A percentile compares a stretch with the other conserved stretches of the same genome.
These are phyloP conservation scores for Erpetoichthys calabaricus DNA, from an alignment of 2,797 vertebrate genomes.

Conservation along the genomic window DNA sequence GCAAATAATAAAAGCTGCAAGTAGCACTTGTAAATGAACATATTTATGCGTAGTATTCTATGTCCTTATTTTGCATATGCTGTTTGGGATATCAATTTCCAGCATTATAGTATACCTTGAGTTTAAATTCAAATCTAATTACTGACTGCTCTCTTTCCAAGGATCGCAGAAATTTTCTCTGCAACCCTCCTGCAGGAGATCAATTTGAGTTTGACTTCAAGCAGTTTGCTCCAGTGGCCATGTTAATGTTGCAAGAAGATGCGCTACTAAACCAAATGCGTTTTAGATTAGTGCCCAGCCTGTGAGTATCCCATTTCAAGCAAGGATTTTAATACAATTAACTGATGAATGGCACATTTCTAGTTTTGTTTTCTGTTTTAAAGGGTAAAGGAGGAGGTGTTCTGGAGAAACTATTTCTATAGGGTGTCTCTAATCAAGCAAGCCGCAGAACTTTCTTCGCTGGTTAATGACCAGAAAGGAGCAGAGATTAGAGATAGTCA, in stretches of 20 bases:
- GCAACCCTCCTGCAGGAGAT: constrained; percentile 10
- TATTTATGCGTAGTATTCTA: too few species aligned
- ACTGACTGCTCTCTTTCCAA: neutral
- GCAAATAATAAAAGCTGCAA: too few species aligned
- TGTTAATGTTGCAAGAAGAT: constrained; percentile 12
- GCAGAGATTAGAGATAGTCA: neutral
- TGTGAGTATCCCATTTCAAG: constrained; percentile 7
- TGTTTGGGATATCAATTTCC: too few species aligned
- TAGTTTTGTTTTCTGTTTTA: neutral
- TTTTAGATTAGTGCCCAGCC: constrained; percentile 13
- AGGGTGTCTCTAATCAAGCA: constrained; percentile 14
- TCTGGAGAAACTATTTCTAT: constrained; percentile 17
- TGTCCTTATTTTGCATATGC: neutral
- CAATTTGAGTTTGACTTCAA: constrained; percentile 11
- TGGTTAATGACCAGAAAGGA: neutral
- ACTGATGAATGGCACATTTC: neutral
- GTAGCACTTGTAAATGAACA: too few species aligned
- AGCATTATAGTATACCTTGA: too few species aligned
- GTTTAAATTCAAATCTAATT: too few species aligned
- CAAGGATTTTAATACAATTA: neutral
- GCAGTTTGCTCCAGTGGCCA: constrained; percentile 3
- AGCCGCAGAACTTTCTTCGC: constrained; percentile 6
- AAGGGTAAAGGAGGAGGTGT: constrained; percentile 14
- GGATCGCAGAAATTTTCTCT: constrained; percentile 14
- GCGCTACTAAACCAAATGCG: constrained; percentile 10